These are phyloP conservation scores for Macaria notata DNA, from an alignment of 2,888 invertebrate species.

Conservation along the genomic window DNA sequence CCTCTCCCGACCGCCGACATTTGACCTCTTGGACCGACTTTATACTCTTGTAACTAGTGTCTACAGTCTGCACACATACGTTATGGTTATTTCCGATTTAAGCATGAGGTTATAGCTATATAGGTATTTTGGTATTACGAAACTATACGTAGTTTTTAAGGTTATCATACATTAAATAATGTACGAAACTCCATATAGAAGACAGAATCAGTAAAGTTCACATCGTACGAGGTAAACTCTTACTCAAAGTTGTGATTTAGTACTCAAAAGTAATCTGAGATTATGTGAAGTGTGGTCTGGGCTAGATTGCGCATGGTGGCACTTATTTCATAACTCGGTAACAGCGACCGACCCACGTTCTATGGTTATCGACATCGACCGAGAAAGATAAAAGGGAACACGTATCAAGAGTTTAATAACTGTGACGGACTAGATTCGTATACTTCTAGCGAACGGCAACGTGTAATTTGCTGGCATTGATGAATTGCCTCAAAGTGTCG, in stretches of 20 bases:
- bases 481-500: neutral
- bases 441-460: constrained; percentile 4
- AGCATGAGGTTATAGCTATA: too few species aligned
- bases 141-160: too few species aligned
- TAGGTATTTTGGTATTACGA: too few species aligned
- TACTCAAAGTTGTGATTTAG: constrained; percentile 2
- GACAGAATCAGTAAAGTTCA: too few species aligned
- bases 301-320: constrained; percentile 6
- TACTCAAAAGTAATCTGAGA: constrained; percentile 2
- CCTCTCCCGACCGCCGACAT: constrained; percentile 20
- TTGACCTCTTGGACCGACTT: constrained; percentile 20
- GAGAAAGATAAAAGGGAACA: constrained; percentile 49
- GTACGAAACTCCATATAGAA: neutral
- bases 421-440: constrained; percentile 22
- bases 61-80: too few species aligned
- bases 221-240: too few species aligned
- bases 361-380: constrained; percentile 47
- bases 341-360: constrained; percentile 8
- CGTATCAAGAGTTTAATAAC: constrained; percentile 30
- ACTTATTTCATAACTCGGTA: constrained; percentile 9
- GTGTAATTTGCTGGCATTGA: constrained; percentile 9
- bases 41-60: constrained; percentile 3
- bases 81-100: too few species aligned
- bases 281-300: constrained; percentile 8
- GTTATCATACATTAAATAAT: neutral